phyloP scores from a whole-genome alignment of 2,797 vertebrate species.

The Falco naumanni region DNA sequence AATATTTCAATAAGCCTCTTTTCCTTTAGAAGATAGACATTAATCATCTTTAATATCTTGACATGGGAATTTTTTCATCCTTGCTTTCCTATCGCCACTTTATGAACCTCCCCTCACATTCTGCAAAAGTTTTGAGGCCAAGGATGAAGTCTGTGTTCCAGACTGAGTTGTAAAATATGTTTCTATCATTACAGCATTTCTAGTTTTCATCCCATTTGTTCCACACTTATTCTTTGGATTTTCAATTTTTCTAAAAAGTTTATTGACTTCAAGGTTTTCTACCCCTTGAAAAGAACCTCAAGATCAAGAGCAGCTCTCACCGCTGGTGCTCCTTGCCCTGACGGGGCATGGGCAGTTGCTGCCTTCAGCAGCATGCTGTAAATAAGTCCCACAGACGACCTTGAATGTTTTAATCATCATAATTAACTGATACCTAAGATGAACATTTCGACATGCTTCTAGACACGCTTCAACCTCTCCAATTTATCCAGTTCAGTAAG shows the following conservation, averaged over 20 bases:
- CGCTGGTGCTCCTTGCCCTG: fast-evolving
- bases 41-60: not conserved
- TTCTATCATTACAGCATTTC: not conserved
- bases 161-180: not conserved
- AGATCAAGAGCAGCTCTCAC: not conserved
- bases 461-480: not conserved
- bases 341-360: fast-evolving
- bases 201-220: not conserved
- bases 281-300: not conserved
- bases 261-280: not conserved
- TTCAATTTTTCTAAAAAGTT: not conserved
- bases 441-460: not conserved
- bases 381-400: not conserved
- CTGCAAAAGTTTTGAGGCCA: not conserved
- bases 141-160: not conserved
- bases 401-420: not conserved
- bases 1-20: not conserved
- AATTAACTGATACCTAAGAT: not conserved
- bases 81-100: not conserved
- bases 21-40: not conserved
- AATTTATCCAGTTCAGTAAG: not conserved
- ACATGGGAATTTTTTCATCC: not conserved
- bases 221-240: not conserved
- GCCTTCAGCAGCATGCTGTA: fast-evolving
- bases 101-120: not conserved